A percentile compares a stretch with the other conserved stretches of the same genome.
These are phyloP conservation scores for Urophycis tenuis DNA, from an alignment of 2,797 vertebrate genomes.

Conservation along the genomic window DNA sequence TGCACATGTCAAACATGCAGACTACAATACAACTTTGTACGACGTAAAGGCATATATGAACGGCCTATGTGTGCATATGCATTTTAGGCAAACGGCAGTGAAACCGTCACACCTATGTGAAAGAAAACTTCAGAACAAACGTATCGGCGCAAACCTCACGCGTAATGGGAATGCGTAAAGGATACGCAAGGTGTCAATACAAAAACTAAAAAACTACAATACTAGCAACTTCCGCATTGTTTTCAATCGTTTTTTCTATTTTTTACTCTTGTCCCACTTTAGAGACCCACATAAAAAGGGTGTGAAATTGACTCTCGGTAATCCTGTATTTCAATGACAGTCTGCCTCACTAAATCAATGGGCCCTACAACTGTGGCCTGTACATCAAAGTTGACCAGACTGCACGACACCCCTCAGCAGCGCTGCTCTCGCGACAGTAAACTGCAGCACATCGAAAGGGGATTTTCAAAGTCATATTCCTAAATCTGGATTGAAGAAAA, in stretches of 20 bases:
- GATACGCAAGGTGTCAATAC: not conserved
- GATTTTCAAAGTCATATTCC: not conserved
- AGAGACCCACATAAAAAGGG: not conserved
- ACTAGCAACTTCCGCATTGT: not conserved
- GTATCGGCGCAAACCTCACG: not conserved
- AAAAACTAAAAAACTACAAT: not conserved
- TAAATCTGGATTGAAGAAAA: not conserved
- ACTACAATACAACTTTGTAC: not conserved
- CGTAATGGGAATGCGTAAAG: not conserved
- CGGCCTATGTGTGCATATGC: not conserved
- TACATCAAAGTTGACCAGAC: not conserved
- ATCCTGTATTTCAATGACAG: not conserved
- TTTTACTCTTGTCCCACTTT: not conserved
- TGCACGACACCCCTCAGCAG: not conserved
- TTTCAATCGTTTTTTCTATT: not conserved
- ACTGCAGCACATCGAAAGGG: not conserved
- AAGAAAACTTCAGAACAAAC: not conserved
- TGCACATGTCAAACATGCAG: too few relatives aligned
- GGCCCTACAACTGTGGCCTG: too few relatives aligned
- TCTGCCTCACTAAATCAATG: not conserved
- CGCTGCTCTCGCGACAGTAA: not conserved
- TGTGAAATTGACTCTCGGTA: not conserved
- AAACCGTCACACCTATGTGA: not conserved
- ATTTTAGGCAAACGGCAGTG: not conserved
- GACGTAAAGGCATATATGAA: not conserved